phyloP scores from a whole-genome alignment of 2,888 invertebrate species.

The Andrena marginata region DNA sequence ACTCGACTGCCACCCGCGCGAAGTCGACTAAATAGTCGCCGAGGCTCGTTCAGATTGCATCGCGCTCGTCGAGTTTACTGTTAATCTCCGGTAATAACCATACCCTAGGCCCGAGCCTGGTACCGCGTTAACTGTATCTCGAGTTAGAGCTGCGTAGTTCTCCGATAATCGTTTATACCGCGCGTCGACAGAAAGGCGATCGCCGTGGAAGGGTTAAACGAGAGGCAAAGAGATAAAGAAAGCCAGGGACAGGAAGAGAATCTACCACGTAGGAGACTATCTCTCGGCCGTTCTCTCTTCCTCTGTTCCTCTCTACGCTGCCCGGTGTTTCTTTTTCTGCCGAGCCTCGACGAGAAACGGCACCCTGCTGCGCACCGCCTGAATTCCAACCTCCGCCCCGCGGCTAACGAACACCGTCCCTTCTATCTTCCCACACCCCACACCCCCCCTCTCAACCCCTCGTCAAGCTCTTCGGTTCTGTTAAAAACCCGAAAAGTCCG shows the following conservation, averaged over 20 bases:
- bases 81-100: slow-evolving; percentile 30
- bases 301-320: slow-evolving; percentile 25
- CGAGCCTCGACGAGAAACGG: slow-evolving; percentile 70
- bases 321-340: slow-evolving; percentile 44
- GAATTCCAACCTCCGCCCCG: slow-evolving; percentile 82
- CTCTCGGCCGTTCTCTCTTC: slow-evolving; percentile 9
- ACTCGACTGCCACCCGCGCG: slow-evolving; percentile 32
- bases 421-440: slow-evolving; percentile 40
- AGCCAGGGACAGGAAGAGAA: slow-evolving; percentile 54
- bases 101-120: background rate
- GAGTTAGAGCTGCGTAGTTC: background rate
- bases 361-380: slow-evolving; percentile 82
- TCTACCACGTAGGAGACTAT: slow-evolving; percentile 65
- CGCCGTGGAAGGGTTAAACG: slow-evolving; percentile 35
- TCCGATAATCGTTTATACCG: background rate
- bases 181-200: slow-evolving; percentile 10
- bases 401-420: slow-evolving; percentile 81
- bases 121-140: slow-evolving; percentile 21
- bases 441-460: background rate
- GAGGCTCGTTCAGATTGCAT: slow-evolving; percentile 15
- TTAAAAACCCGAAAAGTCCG: background rate
- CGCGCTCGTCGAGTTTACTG: slow-evolving; percentile 8
- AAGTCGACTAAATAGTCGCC: slow-evolving; percentile 13
- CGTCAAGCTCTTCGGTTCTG: background rate
- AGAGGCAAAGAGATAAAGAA: slow-evolving; percentile 25